Evolutionary conservation across 2,888 invertebrate species (phyloP), one percentile per base, ranked within the genome.

Genomic region (Lycaena phlaeas): DNA sequence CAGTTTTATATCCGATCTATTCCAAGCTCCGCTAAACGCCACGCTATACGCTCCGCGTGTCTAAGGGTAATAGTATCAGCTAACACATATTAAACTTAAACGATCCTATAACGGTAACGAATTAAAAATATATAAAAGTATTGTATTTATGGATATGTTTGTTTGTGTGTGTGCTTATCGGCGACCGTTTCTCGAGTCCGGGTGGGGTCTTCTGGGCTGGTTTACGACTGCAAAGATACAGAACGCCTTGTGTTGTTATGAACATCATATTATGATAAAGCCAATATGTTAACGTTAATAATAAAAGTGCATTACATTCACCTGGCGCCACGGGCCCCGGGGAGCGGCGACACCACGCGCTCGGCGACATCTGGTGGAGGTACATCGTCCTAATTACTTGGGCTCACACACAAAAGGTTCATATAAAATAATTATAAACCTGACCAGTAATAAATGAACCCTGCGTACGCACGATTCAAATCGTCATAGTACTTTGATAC

Each of bases 361-460:
- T 64, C 0, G 81, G 76, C 0, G 78, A 59, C 68, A 81, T 65
- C 81, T 82, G 64, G 1, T 48, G n/a, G n/a, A n/a, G n/a, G n/a
- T n/a, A n/a, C n/a, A n/a, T n/a, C n/a, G n/a, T n/a, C n/a, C n/a
- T n/a, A n/a, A n/a, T n/a, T n/a, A n/a, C n/a, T n/a, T n/a, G n/a
- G n/a, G n/a, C n/a, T n/a, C n/a, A n/a, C n/a, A n/a, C n/a, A n/a
- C n/a, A n/a, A n/a, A n/a, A n/a, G n/a, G n/a, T n/a, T n/a, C n/a
- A n/a, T n/a, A n/a, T n/a, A n/a, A n/a, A n/a, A n/a, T n/a, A n/a
- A n/a, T n/a, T n/a, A n/a, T n/a, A n/a, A n/a, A n/a, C n/a, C n/a
- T n/a, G n/a, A n/a, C n/a, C n/a, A n/a, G n/a, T n/a, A n/a, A n/a
- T n/a, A n/a, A n/a, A n/a, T n/a, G n/a, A n/a, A n/a, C n/a, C n/a